Evolutionary conservation across 2,797 vertebrate species (phyloP).

Genomic region (Hoplostethus mediterraneus): DNA sequence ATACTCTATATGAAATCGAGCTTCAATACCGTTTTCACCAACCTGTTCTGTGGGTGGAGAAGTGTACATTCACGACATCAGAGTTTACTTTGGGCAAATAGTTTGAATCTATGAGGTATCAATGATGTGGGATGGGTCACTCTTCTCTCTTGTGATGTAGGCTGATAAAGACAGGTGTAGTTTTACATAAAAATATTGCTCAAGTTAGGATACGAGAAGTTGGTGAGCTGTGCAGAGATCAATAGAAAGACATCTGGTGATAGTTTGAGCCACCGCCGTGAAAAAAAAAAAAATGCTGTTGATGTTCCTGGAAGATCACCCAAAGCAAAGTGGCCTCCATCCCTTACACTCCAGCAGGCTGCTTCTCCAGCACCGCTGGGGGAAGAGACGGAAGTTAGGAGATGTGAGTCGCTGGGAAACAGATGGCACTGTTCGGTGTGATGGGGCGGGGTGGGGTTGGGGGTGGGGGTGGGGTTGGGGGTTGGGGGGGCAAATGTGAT

Average conservation of each 20-base stretch:
- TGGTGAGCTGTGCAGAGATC: neutral
- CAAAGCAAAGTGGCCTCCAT: too few species aligned
- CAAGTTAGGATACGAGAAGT: neutral
- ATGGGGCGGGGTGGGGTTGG: too few species aligned
- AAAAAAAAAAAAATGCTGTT: neutral
- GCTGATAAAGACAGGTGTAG: too few species aligned
- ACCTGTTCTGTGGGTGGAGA: too few species aligned
- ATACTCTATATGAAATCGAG: too few species aligned
- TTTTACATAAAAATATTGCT: too few species aligned
- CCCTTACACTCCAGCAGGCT: constrained; percentile 16
- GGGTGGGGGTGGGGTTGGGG: neutral
- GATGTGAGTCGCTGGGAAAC: constrained; percentile 26
- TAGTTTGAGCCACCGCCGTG: constrained; percentile 5
- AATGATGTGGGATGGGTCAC: too few species aligned
- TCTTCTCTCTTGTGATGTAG: too few species aligned
- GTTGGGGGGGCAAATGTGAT: constrained; percentile 37
- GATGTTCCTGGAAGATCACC: neutral
- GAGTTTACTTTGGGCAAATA: too few species aligned
- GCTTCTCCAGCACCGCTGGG: constrained; percentile 19
- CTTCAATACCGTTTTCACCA: too few species aligned
- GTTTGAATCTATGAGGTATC: too few species aligned
- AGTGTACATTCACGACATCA: too few species aligned
- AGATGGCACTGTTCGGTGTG: constrained; percentile 39
- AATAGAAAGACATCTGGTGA: neutral
- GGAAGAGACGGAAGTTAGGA: constrained; percentile 20